Evolutionary conservation across 2,888 invertebrate genomes (phyloP).

Genomic region (Orthonychiurus folsomi): DNA sequence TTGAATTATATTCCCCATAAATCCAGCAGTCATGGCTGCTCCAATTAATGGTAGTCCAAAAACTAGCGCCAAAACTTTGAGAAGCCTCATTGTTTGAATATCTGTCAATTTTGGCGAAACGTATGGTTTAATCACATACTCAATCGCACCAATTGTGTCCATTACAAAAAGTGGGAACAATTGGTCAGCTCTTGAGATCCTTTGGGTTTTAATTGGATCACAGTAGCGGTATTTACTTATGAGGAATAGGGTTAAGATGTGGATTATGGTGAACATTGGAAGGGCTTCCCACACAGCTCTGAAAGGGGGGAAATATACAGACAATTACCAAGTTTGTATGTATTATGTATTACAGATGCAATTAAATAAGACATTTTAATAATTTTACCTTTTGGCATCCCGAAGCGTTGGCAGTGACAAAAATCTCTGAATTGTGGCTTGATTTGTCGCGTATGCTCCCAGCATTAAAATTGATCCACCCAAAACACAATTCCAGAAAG

Average conservation of each 20-base stretch:
- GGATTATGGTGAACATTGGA: not conserved
- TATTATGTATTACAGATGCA: too few species aligned
- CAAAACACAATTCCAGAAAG: slow-evolving; percentile 63
- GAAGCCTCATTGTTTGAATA: not conserved
- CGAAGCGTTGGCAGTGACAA: slow-evolving; percentile 60
- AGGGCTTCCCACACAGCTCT: slow-evolving; percentile 6
- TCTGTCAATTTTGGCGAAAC: not conserved
- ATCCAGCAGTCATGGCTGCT: not conserved
- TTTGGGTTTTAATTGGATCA: slow-evolving; percentile 42
- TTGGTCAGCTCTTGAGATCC: slow-evolving; percentile 66
- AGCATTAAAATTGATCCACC: slow-evolving; percentile 70
- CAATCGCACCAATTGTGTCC: slow-evolving; percentile 60
- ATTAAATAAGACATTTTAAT: too few species aligned
- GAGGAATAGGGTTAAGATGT: slow-evolving; percentile 1
- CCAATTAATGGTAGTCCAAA: slow-evolving; percentile 4
- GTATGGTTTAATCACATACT: not conserved
- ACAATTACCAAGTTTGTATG: not conserved
- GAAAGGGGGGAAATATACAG: not conserved
- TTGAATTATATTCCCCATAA: slow-evolving; percentile 8
- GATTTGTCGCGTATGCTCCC: slow-evolving; percentile 57
- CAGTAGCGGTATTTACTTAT: slow-evolving; percentile 7
- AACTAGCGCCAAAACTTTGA: slow-evolving; percentile 3
- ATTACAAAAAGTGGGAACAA: slow-evolving; percentile 83
- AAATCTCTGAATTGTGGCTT: slow-evolving; percentile 46
- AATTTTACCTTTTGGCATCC: slow-evolving; percentile 55